Percentiles rank a stretch among this genome's conserved stretches.
phyloP scores from a whole-genome alignment of 2,113 vertebrate genomes.

The Colius striatus region DNA sequence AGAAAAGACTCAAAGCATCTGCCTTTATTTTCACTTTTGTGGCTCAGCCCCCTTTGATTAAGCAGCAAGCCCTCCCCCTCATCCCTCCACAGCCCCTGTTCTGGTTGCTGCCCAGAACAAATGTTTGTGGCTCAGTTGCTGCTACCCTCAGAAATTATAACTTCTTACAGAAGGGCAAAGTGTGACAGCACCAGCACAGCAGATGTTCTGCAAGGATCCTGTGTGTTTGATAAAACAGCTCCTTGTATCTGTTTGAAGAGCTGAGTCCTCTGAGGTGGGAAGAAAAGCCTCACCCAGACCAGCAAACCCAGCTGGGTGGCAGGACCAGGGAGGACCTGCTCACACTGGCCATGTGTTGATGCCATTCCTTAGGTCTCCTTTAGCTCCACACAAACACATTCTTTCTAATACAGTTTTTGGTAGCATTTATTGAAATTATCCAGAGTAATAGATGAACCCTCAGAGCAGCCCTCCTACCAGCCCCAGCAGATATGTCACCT shows the following conservation, averaged over 20 bases:
- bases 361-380: background rate
- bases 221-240: background rate
- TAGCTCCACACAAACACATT: background rate
- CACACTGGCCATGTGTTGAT: accelerated
- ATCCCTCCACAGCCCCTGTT: background rate
- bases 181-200: background rate
- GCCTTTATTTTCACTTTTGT: slow-evolving; percentile 39
- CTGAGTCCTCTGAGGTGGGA: background rate
- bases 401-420: background rate
- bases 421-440: background rate
- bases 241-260: background rate
- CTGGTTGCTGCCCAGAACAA: background rate
- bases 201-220: background rate
- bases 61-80: background rate
- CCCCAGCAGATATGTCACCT: background rate
- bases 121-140: background rate
- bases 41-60: slow-evolving; percentile 16
- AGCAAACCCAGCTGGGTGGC: background rate
- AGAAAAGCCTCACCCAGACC: background rate
- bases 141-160: background rate
- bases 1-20: slow-evolving; percentile 2
- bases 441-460: background rate
- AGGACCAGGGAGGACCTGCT: background rate
- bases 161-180: background rate
- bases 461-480: background rate